These are phyloP conservation scores for Paramormyrops kingsleyae DNA, from an alignment of 2,113 vertebrate species.

Conservation along the genomic window DNA sequence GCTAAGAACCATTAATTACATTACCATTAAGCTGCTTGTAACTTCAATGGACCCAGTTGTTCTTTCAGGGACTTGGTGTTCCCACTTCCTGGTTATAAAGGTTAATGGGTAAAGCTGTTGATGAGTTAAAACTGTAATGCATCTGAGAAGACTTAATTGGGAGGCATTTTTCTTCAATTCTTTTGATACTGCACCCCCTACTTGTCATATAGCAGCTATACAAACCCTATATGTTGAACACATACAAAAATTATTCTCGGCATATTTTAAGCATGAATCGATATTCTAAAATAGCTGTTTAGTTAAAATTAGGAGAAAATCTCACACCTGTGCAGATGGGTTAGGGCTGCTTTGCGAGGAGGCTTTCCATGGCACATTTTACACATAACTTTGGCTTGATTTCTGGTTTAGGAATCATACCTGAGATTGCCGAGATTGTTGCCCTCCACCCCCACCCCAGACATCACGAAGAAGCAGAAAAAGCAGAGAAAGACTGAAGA, in stretches of 20 bases:
- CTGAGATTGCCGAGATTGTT: background rate
- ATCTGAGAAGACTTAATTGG: conserved; percentile 51
- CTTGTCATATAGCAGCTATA: conserved; percentile 26
- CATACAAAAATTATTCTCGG: background rate
- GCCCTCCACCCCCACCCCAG: background rate
- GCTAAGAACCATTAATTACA: conserved; percentile 13
- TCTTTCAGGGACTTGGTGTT: conserved; percentile 36
- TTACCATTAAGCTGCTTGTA: conserved; percentile 1
- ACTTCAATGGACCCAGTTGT: conserved; percentile 41
- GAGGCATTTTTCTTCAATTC: conserved; percentile 51
- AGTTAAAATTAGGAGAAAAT: background rate
- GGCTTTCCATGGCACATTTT: background rate
- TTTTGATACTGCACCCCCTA: conserved; percentile 46
- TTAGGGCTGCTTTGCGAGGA: background rate
- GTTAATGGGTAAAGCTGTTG: conserved; percentile 47
- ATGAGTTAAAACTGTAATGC: conserved; percentile 49
- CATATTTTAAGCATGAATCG: background rate
- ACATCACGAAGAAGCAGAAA: background rate
- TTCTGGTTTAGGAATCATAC: background rate
- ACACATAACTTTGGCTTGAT: background rate
- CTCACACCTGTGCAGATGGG: background rate
- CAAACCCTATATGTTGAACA: too few species aligned
- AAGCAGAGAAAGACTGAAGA: background rate
- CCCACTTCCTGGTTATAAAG: conserved; percentile 41
- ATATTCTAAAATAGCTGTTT: background rate